Evolutionary conservation across 2,888 invertebrate species (phyloP).

Genomic region (Villa cingulata): DNA sequence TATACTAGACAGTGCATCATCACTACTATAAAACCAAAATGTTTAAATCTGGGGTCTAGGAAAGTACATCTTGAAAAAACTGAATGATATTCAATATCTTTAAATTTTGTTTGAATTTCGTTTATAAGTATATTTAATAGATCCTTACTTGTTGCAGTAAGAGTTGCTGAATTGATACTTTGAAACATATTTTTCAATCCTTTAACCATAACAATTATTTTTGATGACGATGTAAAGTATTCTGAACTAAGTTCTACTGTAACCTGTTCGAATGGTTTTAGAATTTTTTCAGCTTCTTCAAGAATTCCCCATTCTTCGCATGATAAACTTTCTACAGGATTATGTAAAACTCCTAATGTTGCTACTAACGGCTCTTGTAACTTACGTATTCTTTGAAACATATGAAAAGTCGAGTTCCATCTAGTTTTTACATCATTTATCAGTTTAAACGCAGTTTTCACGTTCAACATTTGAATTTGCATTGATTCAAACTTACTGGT

Average conservation of each 20-base stretch:
- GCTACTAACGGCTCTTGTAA: conserved; percentile 16
- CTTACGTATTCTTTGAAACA: conserved; percentile 16
- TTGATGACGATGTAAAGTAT: conserved; percentile 19
- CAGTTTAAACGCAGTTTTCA: conserved; percentile 15
- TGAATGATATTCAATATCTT: too few species aligned
- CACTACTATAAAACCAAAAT: too few species aligned
- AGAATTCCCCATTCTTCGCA: conserved; percentile 16
- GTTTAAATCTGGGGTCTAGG: too few species aligned
- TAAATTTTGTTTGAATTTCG: too few species aligned
- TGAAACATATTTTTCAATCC: conserved; percentile 1
- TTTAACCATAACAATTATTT: conserved; percentile 17
- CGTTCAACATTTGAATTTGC: too few species aligned
- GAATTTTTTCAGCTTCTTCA: too few species aligned
- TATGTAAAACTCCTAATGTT: conserved; percentile 12
- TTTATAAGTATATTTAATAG: too few species aligned
- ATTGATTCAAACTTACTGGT: too few species aligned
- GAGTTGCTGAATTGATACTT: too few species aligned
- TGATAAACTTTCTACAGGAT: conserved; percentile 12
- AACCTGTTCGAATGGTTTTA: conserved; percentile 9
- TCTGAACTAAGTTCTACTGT: conserved; percentile 18
- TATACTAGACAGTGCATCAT: too few species aligned
- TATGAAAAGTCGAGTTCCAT: conserved; percentile 9
- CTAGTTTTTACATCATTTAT: conserved; percentile 17
- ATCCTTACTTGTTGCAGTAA: too few species aligned
- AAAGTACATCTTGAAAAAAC: too few species aligned